Conservation (phyloP, 2,797 vertebrate species). For the Vireo griseus region DNA sequence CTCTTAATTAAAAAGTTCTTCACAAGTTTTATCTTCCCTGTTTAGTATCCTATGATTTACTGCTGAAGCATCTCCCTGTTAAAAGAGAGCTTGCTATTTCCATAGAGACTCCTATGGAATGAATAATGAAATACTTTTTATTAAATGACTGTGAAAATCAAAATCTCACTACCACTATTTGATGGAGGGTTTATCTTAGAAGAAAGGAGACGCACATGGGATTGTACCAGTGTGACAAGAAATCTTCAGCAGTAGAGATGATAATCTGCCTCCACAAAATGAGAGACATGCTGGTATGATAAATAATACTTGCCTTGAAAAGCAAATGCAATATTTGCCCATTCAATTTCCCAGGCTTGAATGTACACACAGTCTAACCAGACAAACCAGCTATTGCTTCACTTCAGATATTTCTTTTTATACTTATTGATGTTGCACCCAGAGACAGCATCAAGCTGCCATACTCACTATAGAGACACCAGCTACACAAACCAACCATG, state of each 20-base stretch:
- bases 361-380: not conserved
- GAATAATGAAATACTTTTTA: slow-evolving; percentile 27
- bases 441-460: not conserved
- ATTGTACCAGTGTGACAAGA: not conserved
- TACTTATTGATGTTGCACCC: not conserved
- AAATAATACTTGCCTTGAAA: not conserved
- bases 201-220: not conserved
- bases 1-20: slow-evolving; percentile 59
- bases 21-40: slow-evolving; percentile 11
- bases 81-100: not conserved
- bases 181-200: not conserved
- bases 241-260: not conserved
- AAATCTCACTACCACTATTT: not conserved
- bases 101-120: not conserved
- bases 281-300: slow-evolving; percentile 1
- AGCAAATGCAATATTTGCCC: not conserved
- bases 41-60: slow-evolving; percentile 36
- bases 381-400: not conserved
- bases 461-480: not conserved
- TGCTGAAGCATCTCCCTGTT: not conserved
- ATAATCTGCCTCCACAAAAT: slow-evolving; percentile 22
- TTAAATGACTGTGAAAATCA: slow-evolving; percentile 36
- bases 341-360: not conserved
- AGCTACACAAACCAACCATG: not conserved
- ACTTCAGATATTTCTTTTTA: not conserved